A percentile compares a stretch with the other conserved stretches of the same genome.
Evolutionary conservation across 2,113 vertebrate species (phyloP).

Genomic region (Rhinolophus ferrumequinum): DNA sequence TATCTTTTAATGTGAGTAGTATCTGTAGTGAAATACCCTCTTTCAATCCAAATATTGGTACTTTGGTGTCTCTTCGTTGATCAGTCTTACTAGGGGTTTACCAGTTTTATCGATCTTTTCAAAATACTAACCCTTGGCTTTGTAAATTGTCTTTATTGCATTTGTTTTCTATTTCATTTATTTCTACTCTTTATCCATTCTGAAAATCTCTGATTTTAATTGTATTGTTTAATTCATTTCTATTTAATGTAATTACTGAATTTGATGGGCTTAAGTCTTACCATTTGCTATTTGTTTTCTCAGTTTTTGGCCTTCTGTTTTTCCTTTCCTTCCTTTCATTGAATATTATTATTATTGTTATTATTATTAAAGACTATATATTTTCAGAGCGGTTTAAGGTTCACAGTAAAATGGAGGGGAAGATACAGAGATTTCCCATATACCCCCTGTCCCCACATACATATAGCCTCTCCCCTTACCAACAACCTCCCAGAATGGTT

Average conservation of each 20-base stretch:
- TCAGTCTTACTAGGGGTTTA: background rate
- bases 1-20: background rate
- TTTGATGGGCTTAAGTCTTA: background rate
- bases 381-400: background rate
- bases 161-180: background rate
- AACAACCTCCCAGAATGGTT: background rate
- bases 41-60: background rate
- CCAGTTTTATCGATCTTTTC: constrained; percentile 19
- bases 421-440: background rate
- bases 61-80: constrained; percentile 6
- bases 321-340: background rate
- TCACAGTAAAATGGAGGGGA: background rate
- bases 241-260: background rate
- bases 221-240: constrained; percentile 15
- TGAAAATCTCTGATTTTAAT: constrained; percentile 41
- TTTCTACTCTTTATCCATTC: constrained; percentile 22
- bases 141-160: constrained; percentile 2
- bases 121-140: background rate
- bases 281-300: background rate
- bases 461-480: background rate
- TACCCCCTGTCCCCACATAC: background rate
- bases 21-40: background rate
- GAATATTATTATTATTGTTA: background rate
- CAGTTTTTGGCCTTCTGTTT: background rate
- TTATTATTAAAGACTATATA: background rate